Evolutionary conservation across 2,888 invertebrate species (phyloP), one percentile per base, ranked within the genome.

Genomic region (Tridacna gigas): DNA sequence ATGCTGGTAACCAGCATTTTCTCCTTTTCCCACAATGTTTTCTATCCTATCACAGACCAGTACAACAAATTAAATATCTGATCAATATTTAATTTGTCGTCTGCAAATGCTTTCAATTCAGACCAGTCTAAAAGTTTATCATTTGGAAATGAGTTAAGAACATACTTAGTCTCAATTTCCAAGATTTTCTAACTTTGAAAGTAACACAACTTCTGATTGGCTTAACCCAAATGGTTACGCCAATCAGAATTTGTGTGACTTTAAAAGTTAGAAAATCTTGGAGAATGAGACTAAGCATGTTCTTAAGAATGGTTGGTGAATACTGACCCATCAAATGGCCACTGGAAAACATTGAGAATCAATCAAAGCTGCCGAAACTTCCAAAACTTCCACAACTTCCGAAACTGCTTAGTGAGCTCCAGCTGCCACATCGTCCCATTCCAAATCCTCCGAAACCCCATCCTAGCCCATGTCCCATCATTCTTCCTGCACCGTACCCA

Each of bases 351-450:
- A 9, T 28, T 15, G 51, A 51, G 25, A 20, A 60, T 80, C 76
- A 83, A 67, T 48, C 84, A 78, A 81, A 84, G 65, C 80, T 80
- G 18, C 82, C 92, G 84, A 91, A 93, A 74, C 93, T 92, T 13
- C 93, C 91, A 88, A 90, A 93, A 75, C 93, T 93, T 13, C 93
- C 92, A 79, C 88, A 91, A 79, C 92, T 92, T 11, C 92, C 91
- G 79, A 86, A 89, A 78, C 93, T 93, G n/a, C 91, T 91, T 15
- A 93, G 79, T 0, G 93, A 93, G 66, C 93, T 92, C 93, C 93
- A 93, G 75, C 92, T 92, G 13, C 93, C 93, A 83, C 90, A 90
- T 12, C 90, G 86, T 18, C 90, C 93, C 86, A 88, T 88, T n/a
- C 91, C 91, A 79, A 88, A 91, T 7, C 87, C 88, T 12, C 91